A percentile compares a stretch with the other conserved stretches of the same genome.
Conservation (phyloP, 2,113 vertebrate species). For the Ictalurus furcatus region DNA sequence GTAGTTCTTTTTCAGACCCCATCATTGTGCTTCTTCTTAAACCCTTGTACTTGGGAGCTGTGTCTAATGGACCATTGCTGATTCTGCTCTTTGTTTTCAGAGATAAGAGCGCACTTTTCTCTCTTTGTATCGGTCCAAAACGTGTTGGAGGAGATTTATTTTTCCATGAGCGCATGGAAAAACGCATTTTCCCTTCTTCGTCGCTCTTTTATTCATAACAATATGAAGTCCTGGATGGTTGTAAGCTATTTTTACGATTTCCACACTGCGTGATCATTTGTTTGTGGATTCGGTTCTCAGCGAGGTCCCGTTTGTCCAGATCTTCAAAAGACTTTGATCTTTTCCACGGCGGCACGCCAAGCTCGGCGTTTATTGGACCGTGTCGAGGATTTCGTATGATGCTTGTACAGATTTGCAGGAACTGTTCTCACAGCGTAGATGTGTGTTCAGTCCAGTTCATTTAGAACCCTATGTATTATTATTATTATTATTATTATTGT, state of each 20-base stretch:
- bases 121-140: neutral
- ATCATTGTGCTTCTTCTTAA: neutral
- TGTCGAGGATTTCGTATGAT: neutral
- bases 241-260: neutral
- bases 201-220: neutral
- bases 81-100: neutral
- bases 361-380: neutral
- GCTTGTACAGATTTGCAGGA: neutral
- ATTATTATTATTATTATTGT: neutral
- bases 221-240: neutral
- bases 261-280: neutral
- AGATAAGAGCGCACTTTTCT: neutral
- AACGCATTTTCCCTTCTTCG: neutral
- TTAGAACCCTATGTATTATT: neutral
- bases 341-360: neutral
- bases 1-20: neutral
- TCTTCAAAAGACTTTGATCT: constrained; percentile 13
- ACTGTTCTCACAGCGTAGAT: neutral
- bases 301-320: neutral
- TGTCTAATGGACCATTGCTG: neutral
- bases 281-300: constrained; percentile 11
- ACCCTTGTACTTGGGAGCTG: neutral
- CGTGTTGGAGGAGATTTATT: neutral
- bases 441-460: neutral
- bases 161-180: neutral